Evolutionary conservation across 2,113 vertebrate genomes (phyloP).

Genomic region (Crotalus viridis): DNA sequence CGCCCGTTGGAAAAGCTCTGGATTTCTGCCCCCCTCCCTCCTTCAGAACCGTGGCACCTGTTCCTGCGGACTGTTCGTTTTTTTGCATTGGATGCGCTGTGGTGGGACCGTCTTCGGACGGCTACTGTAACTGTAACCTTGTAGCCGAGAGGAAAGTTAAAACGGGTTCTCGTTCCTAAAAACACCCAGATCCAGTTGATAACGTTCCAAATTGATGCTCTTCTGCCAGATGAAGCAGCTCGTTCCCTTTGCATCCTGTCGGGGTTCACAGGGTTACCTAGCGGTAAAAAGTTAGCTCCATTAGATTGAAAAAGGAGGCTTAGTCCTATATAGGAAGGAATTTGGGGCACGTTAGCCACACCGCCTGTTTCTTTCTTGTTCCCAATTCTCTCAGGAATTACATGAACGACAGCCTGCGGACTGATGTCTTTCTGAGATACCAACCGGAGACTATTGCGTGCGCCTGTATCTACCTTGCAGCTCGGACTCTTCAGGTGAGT

Average conservation of each 20-base stretch:
- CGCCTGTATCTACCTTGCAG: conserved; percentile 83
- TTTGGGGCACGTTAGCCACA: neutral
- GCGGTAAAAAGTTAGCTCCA: conserved; percentile 44
- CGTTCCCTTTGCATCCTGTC: conserved; percentile 30
- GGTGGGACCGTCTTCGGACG: conserved; percentile 48
- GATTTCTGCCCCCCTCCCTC: neutral
- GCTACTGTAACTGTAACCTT: conserved; percentile 44
- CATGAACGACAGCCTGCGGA: conserved; percentile 87
- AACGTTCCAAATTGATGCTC: conserved; percentile 33
- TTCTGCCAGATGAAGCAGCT: conserved; percentile 39
- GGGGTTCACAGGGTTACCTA: conserved; percentile 50
- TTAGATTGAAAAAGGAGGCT: neutral
- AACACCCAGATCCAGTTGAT: conserved; percentile 65
- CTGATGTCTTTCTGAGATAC: conserved; percentile 83
- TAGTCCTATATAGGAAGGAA: neutral
- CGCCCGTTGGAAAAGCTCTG: neutral
- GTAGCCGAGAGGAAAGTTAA: conserved; percentile 70
- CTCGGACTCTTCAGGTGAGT: conserved; percentile 79
- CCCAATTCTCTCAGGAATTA: conserved; percentile 78
- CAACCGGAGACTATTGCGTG: conserved; percentile 85
- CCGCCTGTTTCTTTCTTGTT: neutral
- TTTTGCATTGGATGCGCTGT: neutral
- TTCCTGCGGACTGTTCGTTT: conserved; percentile 26
- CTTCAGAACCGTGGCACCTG: conserved; percentile 5
- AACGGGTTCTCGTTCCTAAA: conserved; percentile 78